Base-by-base conservation (phyloP, 2,888 invertebrate species). In the Ptilodon capucinus region DNA sequence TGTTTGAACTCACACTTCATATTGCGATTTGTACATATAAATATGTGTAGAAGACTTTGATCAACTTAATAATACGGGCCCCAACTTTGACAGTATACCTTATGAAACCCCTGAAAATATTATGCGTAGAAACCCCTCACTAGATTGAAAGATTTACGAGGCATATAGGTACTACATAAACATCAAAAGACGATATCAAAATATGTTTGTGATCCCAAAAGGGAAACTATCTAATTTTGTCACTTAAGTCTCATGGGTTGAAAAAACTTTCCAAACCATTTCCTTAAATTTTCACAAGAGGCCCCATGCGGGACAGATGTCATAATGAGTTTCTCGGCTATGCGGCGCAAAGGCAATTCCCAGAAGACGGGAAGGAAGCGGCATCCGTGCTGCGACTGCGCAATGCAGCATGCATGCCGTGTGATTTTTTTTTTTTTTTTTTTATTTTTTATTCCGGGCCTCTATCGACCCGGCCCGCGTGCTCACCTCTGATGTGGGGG, bases 281-380 rank as follows among this genome's bases (percentile, higher is more conserved):
- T 17, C 17, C 9, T 17, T 35, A 35, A 9, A 17, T 16, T 17
- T 35, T 9, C 35, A 14, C 17, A n/a, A 6, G 6, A 18, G 13
- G 6, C 19, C 18, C 13, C 18, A n/a, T n/a, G 18, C n/a, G 38
- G 38, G 38, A 1, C 19, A 38, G 38, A 38, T 38, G 18, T n/a
- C n/a, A n/a, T 38, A 38, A 38, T 57, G 61, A 58, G 64, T 70
- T 75, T 68, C 55, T 64, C 54, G 40, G 46, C 39, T 41, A 40
- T 47, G 50, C 44, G 48, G 40, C 45, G 32, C 47, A 50, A 51
- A 63, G 51, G 58, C 47, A 64, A 76, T 80, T 85, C 86, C 83
- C 81, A 63, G 79, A 75, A 76, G 79, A 59, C 75, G 65, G 86
- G 84, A 86, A 86, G 88, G 88, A 88, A 87, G 76, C 62, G 68